These are phyloP conservation scores for Myathropa florea DNA, from an alignment of 2,888 invertebrate species.

Conservation along the genomic window DNA sequence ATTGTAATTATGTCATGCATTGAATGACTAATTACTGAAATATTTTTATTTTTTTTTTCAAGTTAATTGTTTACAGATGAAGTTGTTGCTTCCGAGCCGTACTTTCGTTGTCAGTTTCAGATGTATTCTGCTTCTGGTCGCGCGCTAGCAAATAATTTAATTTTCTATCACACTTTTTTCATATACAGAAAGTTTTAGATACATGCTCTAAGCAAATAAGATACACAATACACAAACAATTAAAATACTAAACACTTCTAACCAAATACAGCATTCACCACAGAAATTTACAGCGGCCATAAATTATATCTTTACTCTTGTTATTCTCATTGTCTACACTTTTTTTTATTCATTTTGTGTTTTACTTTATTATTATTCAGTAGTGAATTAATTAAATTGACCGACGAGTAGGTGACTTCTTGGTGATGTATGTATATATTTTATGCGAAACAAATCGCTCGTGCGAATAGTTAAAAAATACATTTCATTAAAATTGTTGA, in stretches of 20 bases:
- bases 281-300: constrained; percentile 36
- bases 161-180: constrained; percentile 21
- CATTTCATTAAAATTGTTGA: constrained; percentile 42
- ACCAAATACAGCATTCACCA: background rate
- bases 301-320: constrained; percentile 45
- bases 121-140: constrained; percentile 10
- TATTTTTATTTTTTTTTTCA: constrained; percentile 19
- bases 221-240: constrained; percentile 47
- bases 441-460: background rate
- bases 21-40: constrained; percentile 61
- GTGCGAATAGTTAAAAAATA: background rate
- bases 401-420: constrained; percentile 45
- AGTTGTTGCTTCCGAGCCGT: constrained; percentile 23
- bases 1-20: constrained; percentile 66
- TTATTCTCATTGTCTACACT: constrained; percentile 27
- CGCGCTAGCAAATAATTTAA: constrained; percentile 7
- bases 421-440: constrained; percentile 36
- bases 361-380: constrained; percentile 43
- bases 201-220: constrained; percentile 44
- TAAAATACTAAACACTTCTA: constrained; percentile 9
- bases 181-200: constrained; percentile 12
- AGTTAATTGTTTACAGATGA: constrained; percentile 57
- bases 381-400: constrained; percentile 62
- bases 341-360: constrained; percentile 13
- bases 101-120: constrained; percentile 10